Evolutionary conservation across 2,888 invertebrate species (phyloP).

Genomic region (Drosophila yooni): DNA sequence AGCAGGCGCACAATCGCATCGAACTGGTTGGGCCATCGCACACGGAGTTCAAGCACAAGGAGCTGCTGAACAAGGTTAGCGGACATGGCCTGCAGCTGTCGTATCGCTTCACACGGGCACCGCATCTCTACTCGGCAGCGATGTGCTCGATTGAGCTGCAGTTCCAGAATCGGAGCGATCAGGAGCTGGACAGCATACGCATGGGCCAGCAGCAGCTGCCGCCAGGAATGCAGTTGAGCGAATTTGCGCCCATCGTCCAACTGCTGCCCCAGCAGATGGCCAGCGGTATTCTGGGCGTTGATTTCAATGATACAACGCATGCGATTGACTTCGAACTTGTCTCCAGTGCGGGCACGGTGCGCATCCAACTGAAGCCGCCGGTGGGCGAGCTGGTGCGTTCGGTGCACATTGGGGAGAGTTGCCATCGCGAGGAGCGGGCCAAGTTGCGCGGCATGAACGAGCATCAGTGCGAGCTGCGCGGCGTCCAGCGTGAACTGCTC

Average conservation of each 20-base stretch:
- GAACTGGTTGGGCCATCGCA: slow-evolving; percentile 88
- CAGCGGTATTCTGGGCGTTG: slow-evolving; percentile 91
- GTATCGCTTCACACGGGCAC: slow-evolving; percentile 91
- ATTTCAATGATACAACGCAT: slow-evolving; percentile 97
- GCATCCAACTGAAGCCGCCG: slow-evolving; percentile 90
- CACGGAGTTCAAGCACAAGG: slow-evolving; percentile 87
- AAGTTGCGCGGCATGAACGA: slow-evolving; percentile 97
- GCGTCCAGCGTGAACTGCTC: slow-evolving; percentile 50
- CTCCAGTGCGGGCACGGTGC: slow-evolving; percentile 87
- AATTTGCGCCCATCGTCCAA: slow-evolving; percentile 89
- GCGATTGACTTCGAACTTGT: slow-evolving; percentile 92
- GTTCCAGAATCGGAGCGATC: slow-evolving; percentile 90
- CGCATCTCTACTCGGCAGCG: slow-evolving; percentile 91
- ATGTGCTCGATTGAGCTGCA: slow-evolving; percentile 93
- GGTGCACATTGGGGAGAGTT: slow-evolving; percentile 89
- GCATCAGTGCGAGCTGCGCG: slow-evolving; percentile 86
- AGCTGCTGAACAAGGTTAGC: slow-evolving; percentile 90
- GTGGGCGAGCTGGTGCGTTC: slow-evolving; percentile 95
- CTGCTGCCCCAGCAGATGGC: slow-evolving; percentile 88
- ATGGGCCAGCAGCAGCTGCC: slow-evolving; percentile 87
- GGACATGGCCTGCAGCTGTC: slow-evolving; percentile 89
- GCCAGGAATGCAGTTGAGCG: slow-evolving; percentile 90
- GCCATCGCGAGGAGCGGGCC: slow-evolving; percentile 90
- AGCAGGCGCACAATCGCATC: slow-evolving; percentile 83
- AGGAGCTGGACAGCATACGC: slow-evolving; percentile 86